Conservation (phyloP, 2,888 invertebrate genomes). For the Elegia similella region DNA sequence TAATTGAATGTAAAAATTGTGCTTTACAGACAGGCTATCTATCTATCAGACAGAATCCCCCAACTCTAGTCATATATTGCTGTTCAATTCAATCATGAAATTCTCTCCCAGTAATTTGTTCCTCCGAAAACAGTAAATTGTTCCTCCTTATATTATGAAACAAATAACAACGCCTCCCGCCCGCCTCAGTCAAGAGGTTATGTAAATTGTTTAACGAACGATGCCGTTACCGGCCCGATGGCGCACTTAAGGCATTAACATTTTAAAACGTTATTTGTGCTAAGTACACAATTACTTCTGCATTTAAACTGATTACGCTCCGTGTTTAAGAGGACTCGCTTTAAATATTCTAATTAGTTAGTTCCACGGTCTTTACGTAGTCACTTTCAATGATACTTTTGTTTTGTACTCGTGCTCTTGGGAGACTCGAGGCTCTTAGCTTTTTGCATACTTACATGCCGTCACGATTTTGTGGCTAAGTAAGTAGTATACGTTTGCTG, state of each 20-base stretch:
- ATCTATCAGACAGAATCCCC: no score
- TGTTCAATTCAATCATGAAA: background rate
- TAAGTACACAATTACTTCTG: constrained; percentile 70
- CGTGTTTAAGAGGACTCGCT: constrained; percentile 41
- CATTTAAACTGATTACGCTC: constrained; percentile 65
- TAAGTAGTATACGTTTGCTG: background rate
- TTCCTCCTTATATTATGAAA: constrained; percentile 28
- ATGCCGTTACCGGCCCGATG: constrained; percentile 54
- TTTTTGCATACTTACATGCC: background rate
- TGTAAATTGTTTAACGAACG: constrained; percentile 72
- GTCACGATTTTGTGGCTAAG: constrained; percentile 1
- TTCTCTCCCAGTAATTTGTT: constrained; percentile 26
- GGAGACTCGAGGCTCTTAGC: background rate
- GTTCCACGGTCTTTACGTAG: constrained; percentile 25
- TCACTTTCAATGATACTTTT: constrained; percentile 21
- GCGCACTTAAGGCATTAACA: constrained; percentile 69
- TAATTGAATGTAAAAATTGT: no score
- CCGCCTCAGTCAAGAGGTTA: constrained; percentile 47
- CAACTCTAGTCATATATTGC: background rate
- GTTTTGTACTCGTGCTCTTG: constrained; percentile 4
- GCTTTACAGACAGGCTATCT: no score
- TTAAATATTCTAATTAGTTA: constrained; percentile 61
- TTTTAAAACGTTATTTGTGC: constrained; percentile 69
- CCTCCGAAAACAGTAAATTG: constrained; percentile 31
- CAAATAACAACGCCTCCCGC: constrained; percentile 22